Percentiles rank a stretch among this genome's conserved stretches.
Evolutionary conservation across 2,113 vertebrate species (phyloP).

Genomic region (Phyllostomus hastatus): DNA sequence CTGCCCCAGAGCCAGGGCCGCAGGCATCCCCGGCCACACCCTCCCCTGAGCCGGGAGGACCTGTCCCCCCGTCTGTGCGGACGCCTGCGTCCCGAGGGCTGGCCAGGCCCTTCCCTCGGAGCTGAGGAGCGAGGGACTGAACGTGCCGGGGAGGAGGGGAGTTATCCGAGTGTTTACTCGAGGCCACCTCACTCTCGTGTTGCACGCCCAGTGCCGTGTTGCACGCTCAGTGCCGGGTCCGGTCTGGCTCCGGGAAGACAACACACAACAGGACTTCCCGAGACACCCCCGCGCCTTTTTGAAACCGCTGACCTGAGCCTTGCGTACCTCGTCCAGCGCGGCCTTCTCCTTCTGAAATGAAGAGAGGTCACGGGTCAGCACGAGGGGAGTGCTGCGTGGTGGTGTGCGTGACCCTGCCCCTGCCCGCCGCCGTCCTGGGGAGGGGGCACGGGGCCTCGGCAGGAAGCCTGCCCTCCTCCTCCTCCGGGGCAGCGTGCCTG

Average conservation of each 20-base stretch:
- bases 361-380: slow-evolving; percentile 13
- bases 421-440: background rate
- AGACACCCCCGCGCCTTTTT: background rate
- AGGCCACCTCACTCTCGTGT: too few species aligned
- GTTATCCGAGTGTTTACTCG: background rate
- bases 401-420: background rate
- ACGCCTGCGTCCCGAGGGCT: background rate
- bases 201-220: background rate
- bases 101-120: fast-evolving
- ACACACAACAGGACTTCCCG: background rate
- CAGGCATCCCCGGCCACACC: background rate
- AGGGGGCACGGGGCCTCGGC: too few species aligned
- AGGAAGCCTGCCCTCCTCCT: too few species aligned
- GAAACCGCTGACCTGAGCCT: background rate
- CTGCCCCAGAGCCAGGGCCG: background rate
- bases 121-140: background rate
- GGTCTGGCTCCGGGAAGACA: background rate
- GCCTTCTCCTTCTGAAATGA: slow-evolving; percentile 76
- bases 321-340: slow-evolving; percentile 78
- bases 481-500: fast-evolving
- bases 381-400: background rate
- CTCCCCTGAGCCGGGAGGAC: too few species aligned
- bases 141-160: background rate
- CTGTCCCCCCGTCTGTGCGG: background rate
- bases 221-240: background rate